Conservation (phyloP, 2,888 invertebrate species). For the Andrena chrysosceles region DNA sequence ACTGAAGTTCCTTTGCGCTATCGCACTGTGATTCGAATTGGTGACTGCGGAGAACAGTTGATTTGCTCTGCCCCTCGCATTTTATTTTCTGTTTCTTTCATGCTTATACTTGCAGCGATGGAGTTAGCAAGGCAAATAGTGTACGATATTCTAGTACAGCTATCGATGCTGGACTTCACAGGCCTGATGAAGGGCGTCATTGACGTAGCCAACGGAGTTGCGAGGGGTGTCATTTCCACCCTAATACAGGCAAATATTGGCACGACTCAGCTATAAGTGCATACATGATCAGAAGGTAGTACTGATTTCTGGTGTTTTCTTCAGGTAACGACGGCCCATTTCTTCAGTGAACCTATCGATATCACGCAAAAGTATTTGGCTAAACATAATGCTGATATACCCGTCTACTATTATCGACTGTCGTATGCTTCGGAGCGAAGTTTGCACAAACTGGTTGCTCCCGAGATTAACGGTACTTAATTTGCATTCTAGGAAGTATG, state of each 20-base stretch:
- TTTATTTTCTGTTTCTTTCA: no score
- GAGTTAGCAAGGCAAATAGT: no score
- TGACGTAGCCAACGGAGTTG: no score
- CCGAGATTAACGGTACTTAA: constrained; percentile 87
- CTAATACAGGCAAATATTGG: background rate
- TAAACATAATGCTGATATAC: constrained; percentile 14
- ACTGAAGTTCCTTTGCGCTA: no score
- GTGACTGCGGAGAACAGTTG: background rate
- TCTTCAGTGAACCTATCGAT: constrained; percentile 67
- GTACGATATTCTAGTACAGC: no score
- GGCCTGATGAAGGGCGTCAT: no score
- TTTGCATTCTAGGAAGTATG: constrained; percentile 86
- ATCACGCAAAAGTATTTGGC: constrained; percentile 65
- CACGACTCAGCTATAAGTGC: background rate
- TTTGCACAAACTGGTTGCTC: constrained; percentile 85
- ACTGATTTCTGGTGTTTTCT: background rate
- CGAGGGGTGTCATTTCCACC: background rate
- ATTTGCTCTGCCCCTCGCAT: no score
- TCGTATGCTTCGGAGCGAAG: constrained; percentile 59
- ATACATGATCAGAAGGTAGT: background rate
- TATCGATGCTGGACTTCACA: no score
- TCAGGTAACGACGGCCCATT: constrained; percentile 56
- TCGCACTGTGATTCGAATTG: no score
- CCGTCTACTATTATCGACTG: constrained; percentile 72
- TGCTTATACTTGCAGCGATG: no score